Evolutionary conservation across 2,797 vertebrate genomes (phyloP), one percentile per base, ranked within the genome.

Genomic region (Pteronotus mesoamericanus): DNA sequence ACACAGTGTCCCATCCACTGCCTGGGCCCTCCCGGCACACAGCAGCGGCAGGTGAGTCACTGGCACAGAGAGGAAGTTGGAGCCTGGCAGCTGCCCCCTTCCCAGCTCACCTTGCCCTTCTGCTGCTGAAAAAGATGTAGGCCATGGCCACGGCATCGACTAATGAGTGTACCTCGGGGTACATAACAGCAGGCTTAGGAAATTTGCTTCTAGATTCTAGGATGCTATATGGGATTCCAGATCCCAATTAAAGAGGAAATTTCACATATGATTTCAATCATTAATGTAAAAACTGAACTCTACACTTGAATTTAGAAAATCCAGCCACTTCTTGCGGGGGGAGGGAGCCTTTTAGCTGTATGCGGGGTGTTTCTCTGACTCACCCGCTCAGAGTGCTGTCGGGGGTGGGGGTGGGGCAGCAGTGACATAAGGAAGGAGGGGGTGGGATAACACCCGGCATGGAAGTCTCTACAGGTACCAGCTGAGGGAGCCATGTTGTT

Each of bases 231-330:
- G 32, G 39, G 34, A 39, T 94, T 22, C 32, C 0, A 0, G 37
- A 57, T 82, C 64, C 91, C 59, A 93, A 11, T 89, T 90, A 72
- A 88, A 51, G 44, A 44, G 24, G 57, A 86, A 86, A 71, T 68
- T 85, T 37, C 39, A 32, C 12, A 21, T 84, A 79, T 8, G 37
- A 51, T 68, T 80, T 57, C 16, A 93, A 72, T n/a, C 37, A 82
- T 68, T 64, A 59, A 11, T 80, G 32, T 64, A 80, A 79, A 82
- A 68, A 10, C 26, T 29, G 61, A 75, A 34, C 16, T 74, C 55
- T 82, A 19, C 74, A 84, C 9, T 94, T 83, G 86, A 77, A 55
- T 69, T 92, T 84, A 90, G 71, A 93, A n/a, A 93, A 77, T 34
- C 3, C 6, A 89, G 18, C 26, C 69, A 71, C 48, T 82, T 85